These are phyloP conservation scores for Rhinella marina DNA, from an alignment of 2,797 vertebrate genomes.

Conservation along the genomic window DNA sequence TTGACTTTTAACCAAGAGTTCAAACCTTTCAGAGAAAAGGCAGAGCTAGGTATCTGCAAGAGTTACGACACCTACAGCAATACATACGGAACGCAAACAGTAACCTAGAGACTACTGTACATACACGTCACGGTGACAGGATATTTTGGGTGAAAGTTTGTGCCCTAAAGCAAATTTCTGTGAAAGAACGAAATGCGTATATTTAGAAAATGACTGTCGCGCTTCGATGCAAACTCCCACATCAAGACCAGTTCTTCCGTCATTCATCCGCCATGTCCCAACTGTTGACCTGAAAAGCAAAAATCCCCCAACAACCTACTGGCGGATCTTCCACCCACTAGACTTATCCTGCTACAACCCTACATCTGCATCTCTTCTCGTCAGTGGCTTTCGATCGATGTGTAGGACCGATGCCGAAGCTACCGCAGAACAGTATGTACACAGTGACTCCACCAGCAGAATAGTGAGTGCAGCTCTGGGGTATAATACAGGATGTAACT, in stretches of 20 bases:
- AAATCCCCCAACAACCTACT: too few relatives aligned
- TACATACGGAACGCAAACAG: not conserved
- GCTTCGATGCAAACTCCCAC: not conserved
- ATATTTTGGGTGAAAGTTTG: not conserved
- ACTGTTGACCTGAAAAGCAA: too few relatives aligned
- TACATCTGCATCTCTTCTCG: too few relatives aligned
- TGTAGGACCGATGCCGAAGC: too few relatives aligned
- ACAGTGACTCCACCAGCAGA: too few relatives aligned
- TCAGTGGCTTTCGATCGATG: too few relatives aligned
- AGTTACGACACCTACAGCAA: not conserved
- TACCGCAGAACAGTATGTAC: too few relatives aligned
- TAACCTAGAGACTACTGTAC: not conserved
- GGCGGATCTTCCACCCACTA: too few relatives aligned
- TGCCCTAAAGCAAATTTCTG: not conserved
- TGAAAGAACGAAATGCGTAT: not conserved
- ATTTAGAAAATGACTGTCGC: not conserved
- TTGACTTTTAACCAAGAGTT: conserved; percentile 3
- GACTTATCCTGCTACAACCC: too few relatives aligned
- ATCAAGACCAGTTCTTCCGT: not conserved
- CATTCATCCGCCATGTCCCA: not conserved
- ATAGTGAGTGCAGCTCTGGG: too few relatives aligned
- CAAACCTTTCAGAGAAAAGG: not conserved
- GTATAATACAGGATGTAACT: too few relatives aligned
- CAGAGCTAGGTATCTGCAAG: not conserved
- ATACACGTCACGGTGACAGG: not conserved